Evolutionary conservation across 2,888 invertebrate genomes (phyloP), one percentile per base, ranked within the genome.

Genomic region (Macaria liturata): DNA sequence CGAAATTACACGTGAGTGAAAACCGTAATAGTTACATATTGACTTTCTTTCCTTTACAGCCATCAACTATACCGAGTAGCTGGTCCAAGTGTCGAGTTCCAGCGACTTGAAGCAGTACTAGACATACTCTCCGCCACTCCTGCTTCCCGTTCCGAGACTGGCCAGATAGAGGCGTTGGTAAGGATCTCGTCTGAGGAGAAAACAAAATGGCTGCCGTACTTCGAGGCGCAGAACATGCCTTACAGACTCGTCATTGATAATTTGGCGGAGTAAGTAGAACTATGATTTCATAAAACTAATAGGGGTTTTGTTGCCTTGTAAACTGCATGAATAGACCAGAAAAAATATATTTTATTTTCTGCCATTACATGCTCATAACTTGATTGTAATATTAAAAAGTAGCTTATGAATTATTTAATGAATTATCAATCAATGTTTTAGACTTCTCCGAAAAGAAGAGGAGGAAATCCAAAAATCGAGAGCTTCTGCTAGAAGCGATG

Each of bases 371-470:
- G 20, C 2, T 20, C 20, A 20, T 20, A 20, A 20, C 20, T 20
- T 2, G 20, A 20, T 20, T n/a, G n/a, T n/a, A n/a, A n/a, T n/a
- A n/a, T n/a, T n/a, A n/a, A n/a, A n/a, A n/a, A n/a, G n/a, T n/a
- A n/a, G n/a, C n/a, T n/a, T n/a, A n/a, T n/a, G n/a, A n/a, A n/a
- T n/a, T n/a, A n/a, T n/a, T n/a, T n/a, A 20, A 20, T 20, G 2
- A 20, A 20, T 1, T 20, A 20, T 20, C 20, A 20, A 20, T 20
- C 20, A 20, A 20, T 20, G 20, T 72, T 74, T 54, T 53, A 88
- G 90, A 4, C 80, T 88, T 43, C 74, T 90, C 20, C 85, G 86
- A 9, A 70, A 80, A 37, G 87, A 90, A 72, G 87, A 88, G 57
- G 65, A 66, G 7, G 65, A 80, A 66, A 72, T 83, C 9, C 46